phyloP scores from a whole-genome alignment of 2,797 vertebrate genomes.

The Tenualosa ilisha region DNA sequence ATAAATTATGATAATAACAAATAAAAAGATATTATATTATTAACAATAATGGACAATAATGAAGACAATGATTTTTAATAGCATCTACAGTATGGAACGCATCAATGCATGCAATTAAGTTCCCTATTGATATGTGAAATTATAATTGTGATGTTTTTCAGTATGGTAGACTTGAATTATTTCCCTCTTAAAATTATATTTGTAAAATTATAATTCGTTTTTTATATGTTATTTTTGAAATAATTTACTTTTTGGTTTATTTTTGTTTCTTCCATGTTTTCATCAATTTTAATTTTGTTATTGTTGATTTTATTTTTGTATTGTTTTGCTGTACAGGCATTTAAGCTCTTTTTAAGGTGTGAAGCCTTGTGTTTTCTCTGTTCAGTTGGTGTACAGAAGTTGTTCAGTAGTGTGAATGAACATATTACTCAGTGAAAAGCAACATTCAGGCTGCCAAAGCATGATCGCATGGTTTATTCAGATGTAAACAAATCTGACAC shows the following conservation, averaged over 20 bases:
- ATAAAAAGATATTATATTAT: constrained; percentile 67
- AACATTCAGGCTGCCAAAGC: constrained; percentile 86
- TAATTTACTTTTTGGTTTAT: constrained; percentile 42
- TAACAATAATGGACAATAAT: constrained; percentile 63
- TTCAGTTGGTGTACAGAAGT: constrained; percentile 83
- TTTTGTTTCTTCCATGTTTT: constrained; percentile 41
- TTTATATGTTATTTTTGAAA: constrained; percentile 66
- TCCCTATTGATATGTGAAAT: constrained; percentile 85
- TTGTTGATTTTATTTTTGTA: constrained; percentile 76
- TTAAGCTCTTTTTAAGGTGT: constrained; percentile 71
- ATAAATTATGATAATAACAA: constrained; percentile 62
- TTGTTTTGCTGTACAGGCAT: constrained; percentile 75
- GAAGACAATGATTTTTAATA: constrained; percentile 76
- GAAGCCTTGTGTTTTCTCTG: constrained; percentile 70
- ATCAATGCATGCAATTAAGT: constrained; percentile 86
- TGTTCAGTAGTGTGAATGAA: constrained; percentile 85
- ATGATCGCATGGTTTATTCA: constrained; percentile 87
- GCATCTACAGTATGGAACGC: constrained; percentile 83
- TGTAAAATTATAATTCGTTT: constrained; percentile 78
- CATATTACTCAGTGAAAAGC: constrained; percentile 85
- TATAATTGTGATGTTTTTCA: constrained; percentile 87
- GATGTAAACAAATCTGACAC: constrained; percentile 80
- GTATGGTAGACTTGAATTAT: constrained; percentile 83
- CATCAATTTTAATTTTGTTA: constrained; percentile 63
- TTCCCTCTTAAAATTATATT: constrained; percentile 79